Evolutionary conservation across 2,888 invertebrate species (phyloP).

Genomic region (Crocallis elinguaria): DNA sequence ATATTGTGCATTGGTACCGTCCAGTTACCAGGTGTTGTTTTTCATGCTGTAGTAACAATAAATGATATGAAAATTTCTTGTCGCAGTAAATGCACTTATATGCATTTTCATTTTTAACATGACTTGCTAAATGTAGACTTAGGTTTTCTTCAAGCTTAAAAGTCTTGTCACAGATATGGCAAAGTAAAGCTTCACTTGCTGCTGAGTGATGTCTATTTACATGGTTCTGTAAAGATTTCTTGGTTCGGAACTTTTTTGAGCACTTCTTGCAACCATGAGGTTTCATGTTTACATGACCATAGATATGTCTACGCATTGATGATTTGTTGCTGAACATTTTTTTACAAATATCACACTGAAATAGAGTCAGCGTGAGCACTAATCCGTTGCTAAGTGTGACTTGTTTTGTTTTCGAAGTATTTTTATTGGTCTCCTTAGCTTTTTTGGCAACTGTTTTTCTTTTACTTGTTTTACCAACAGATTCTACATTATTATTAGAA

Average conservation of each 20-base stretch:
- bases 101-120: conserved; percentile 77
- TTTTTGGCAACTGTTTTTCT: conserved; percentile 24
- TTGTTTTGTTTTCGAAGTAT: conserved; percentile 38
- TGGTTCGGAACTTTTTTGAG: conserved; percentile 86
- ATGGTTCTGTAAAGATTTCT: conserved; percentile 87
- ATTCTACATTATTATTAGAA: conserved; percentile 18
- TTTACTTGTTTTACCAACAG: conserved; percentile 28
- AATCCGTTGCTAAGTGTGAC: conserved; percentile 50
- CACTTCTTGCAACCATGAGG: conserved; percentile 87
- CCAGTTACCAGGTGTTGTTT: conserved; percentile 90
- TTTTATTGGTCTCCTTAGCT: conserved; percentile 27
- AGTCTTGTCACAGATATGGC: conserved; percentile 90
- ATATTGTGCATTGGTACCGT: conserved; percentile 89
- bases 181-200: conserved; percentile 78
- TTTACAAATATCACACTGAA: conserved; percentile 86
- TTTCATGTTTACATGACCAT: conserved; percentile 87
- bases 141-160: conserved; percentile 91
- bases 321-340: conserved; percentile 87
- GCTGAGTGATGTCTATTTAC: conserved; percentile 81
- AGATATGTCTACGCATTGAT: conserved; percentile 87
- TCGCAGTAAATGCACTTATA: conserved; percentile 89
- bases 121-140: conserved; percentile 89
- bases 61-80: conserved; percentile 60
- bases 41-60: conserved; percentile 86
- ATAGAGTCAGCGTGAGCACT: conserved; percentile 48